These are phyloP conservation scores for Drosophila sp. DNA, from an alignment of 1,140 invertebrate genomes.

Conservation along the genomic window DNA sequence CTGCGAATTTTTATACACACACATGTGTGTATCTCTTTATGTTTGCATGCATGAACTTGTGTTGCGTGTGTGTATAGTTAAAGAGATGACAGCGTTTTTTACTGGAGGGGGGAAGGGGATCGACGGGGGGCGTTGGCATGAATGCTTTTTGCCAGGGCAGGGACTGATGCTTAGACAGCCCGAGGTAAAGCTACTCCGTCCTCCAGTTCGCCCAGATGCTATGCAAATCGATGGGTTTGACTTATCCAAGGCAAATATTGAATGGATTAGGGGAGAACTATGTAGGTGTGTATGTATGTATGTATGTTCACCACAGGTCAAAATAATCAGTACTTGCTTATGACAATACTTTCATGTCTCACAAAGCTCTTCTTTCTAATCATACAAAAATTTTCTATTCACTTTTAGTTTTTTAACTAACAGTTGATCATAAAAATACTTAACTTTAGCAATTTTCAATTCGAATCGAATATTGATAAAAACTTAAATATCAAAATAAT, in stretches of 20 bases:
- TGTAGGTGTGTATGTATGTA: neutral
- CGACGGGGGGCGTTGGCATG: conserved; percentile 22
- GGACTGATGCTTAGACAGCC: conserved; percentile 27
- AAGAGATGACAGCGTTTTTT: conserved; percentile 21
- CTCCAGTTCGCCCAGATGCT: conserved; percentile 7
- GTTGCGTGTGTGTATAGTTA: conserved; percentile 9
- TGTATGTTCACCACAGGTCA: neutral
- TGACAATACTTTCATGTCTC: too few species aligned
- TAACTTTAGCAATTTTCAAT: too few species aligned
- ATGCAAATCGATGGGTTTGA: conserved; percentile 38
- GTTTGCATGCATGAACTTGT: neutral
- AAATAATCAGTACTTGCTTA: too few species aligned
- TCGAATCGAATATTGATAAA: too few species aligned
- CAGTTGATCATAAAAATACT: too few species aligned
- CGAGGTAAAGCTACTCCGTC: neutral
- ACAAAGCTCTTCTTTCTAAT: too few species aligned
- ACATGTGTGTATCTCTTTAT: conserved; percentile 12
- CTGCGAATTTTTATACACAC: conserved; percentile 62
- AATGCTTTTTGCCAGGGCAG: conserved; percentile 24
- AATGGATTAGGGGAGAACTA: conserved; percentile 21
- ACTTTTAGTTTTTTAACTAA: too few species aligned
- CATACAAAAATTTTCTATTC: too few species aligned
- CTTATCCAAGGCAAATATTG: conserved; percentile 32
- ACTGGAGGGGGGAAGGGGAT: neutral
- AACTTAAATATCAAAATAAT: too few species aligned